Base-by-base conservation (phyloP, 1,140 invertebrate species). In the Rhyzopertha dominica region DNA sequence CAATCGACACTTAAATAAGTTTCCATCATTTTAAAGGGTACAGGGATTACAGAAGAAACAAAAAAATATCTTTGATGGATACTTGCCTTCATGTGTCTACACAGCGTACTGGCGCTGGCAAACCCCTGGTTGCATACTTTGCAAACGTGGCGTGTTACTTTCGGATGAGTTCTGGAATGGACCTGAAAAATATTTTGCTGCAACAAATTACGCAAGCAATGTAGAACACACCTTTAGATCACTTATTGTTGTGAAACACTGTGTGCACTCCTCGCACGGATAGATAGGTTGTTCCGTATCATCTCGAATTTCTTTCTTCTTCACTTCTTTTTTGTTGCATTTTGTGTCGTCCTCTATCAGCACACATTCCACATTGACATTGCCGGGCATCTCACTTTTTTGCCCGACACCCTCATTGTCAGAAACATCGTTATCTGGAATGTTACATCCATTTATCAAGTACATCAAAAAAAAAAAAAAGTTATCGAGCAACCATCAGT, bases 41-140 rank as follows among this genome's bases (percentile, higher is more conserved):
- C 24, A 25, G 24, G n/a, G 7, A 7, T 25, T n/a, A 7, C 24
- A n/a, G n/a, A n/a, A n/a, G n/a, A n/a, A n/a, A n/a, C 9, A 32
- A 31, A 9, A 19, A 20, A 9, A 14, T 35, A 35, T 23, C 34
- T 9, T 41, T 39, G 13, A n/a, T 10, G 22, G 23, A 32, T 4
- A 32, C 36, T 45, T 46, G 54, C 48, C 32, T 63, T 63, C 47
- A 59, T 53, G 46, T 75, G 72, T 28, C 68, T 56, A 17, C 63
- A 69, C 12, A 74, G 50, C 24, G 67, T 71, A 49, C 67, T 69
- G 9, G 65, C 61, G 49, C 69, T 71, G 2, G 68, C 60, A 56
- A 75, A 75, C 4, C 51, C 56, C 52, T 72, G 68, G 39, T 69
- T 64, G 46, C 73, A 75, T 10, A 63, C 50, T 35, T 63, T 58